Evolutionary conservation across 2,113 vertebrate genomes (phyloP).

Genomic region (Crotalus viridis): DNA sequence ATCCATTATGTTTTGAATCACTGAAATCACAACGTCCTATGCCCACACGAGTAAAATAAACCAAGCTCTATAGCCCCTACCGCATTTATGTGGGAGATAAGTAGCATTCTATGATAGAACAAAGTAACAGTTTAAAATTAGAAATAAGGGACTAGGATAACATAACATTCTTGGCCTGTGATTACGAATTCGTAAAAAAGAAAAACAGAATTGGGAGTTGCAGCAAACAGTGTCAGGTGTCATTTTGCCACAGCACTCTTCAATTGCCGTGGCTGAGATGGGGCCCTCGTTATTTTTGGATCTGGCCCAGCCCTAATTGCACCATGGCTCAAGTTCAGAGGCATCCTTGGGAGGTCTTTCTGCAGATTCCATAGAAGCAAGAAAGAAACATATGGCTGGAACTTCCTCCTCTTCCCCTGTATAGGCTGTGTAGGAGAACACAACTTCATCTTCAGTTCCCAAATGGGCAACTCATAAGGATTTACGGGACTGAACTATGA

Average conservation of each 20-base stretch:
- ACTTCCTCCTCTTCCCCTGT: neutral
- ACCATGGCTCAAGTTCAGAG: neutral
- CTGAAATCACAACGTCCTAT: neutral
- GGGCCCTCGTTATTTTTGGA: neutral
- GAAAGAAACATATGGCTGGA: neutral
- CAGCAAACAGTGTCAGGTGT: neutral
- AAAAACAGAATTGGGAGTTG: neutral
- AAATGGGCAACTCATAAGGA: neutral
- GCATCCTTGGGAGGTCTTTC: neutral
- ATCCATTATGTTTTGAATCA: neutral
- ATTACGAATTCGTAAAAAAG: neutral
- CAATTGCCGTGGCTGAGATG: neutral
- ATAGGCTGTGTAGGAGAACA: neutral
- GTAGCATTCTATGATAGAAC: neutral
- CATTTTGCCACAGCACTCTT: neutral
- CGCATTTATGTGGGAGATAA: neutral
- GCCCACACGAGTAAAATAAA: neutral
- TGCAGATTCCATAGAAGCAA: neutral
- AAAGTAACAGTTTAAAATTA: neutral
- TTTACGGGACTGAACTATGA: neutral
- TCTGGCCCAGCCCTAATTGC: neutral
- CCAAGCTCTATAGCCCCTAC: neutral
- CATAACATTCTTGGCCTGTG: neutral
- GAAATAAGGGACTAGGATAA: neutral
- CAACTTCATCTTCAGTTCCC: neutral